These are phyloP conservation scores for Catocala sponsa DNA, from an alignment of 2,888 invertebrate species.

Conservation along the genomic window DNA sequence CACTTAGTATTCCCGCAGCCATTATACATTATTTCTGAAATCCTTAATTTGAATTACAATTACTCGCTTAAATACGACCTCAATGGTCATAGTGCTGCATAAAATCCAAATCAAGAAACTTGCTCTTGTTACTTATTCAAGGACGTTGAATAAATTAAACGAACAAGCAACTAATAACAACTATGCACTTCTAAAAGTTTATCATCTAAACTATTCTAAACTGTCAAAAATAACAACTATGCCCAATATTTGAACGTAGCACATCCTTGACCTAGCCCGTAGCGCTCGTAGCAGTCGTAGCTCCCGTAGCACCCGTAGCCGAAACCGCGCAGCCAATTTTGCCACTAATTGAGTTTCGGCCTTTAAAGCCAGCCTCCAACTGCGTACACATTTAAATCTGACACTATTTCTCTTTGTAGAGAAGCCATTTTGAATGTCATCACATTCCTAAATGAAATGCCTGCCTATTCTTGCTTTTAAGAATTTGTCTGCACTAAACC, in stretches of 20 bases:
- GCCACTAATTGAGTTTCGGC: slow-evolving; percentile 65
- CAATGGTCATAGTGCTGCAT: not conserved
- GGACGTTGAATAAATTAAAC: no score
- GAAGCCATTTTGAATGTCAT: slow-evolving; percentile 40
- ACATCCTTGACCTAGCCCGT: slow-evolving; percentile 12
- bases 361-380: slow-evolving; percentile 48
- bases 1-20: no score
- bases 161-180: no score
- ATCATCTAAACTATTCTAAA: no score
- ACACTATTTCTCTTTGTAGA: slow-evolving; percentile 29
- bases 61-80: no score
- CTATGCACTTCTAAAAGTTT: no score
- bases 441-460: slow-evolving; percentile 9
- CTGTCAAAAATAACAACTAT: no score
- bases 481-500: no score
- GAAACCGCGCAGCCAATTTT: slow-evolving; percentile 45
- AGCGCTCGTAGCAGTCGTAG: slow-evolving; percentile 13
- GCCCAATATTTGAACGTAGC: slow-evolving; percentile 4
- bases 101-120: not conserved
- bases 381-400: slow-evolving; percentile 49
- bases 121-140: no score
- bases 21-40: no score
- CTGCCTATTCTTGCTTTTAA: not conserved
- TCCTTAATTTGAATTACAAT: no score
- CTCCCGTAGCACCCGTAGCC: slow-evolving; percentile 14